phyloP scores from a whole-genome alignment of 2,888 invertebrate genomes.

The Melinaea marsaeus region DNA sequence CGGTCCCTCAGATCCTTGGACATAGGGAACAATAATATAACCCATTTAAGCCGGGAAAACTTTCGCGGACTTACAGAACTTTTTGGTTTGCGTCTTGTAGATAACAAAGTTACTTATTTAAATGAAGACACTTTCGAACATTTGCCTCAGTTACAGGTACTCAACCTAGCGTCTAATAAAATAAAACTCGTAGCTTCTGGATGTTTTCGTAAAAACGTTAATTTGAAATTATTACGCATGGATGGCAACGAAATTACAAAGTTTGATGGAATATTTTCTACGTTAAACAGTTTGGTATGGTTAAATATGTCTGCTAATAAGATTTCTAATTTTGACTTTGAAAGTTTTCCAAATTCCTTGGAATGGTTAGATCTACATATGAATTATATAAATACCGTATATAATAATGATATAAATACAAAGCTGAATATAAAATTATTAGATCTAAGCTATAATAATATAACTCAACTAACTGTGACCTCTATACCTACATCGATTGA shows the following conservation, averaged over 20 bases:
- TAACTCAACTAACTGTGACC: slow-evolving; percentile 81
- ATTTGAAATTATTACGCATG: slow-evolving; percentile 84
- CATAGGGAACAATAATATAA: slow-evolving; percentile 88
- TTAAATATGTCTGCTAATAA: slow-evolving; percentile 88
- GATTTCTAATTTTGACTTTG: slow-evolving; percentile 86
- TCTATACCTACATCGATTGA: slow-evolving; percentile 85
- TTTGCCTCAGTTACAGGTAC: slow-evolving; percentile 84
- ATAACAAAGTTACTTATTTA: slow-evolving; percentile 87
- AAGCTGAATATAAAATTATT: slow-evolving; percentile 82
- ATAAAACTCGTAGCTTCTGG: slow-evolving; percentile 84
- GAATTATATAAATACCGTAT: slow-evolving; percentile 82
- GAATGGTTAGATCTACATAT: slow-evolving; percentile 89
- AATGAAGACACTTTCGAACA: slow-evolving; percentile 85
- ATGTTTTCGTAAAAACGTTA: slow-evolving; percentile 84
- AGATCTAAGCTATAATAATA: slow-evolving; percentile 85
- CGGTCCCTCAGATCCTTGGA: slow-evolving; percentile 85
- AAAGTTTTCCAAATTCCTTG: slow-evolving; percentile 83
- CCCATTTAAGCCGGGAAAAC: slow-evolving; percentile 82
- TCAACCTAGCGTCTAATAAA: slow-evolving; percentile 89
- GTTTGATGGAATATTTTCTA: slow-evolving; percentile 83
- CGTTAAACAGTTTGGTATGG: slow-evolving; percentile 84
- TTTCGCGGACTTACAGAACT: slow-evolving; percentile 86
- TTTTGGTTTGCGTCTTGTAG: slow-evolving; percentile 86
- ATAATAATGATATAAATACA: slow-evolving; percentile 72
- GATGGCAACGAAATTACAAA: slow-evolving; percentile 88